Conservation (phyloP, 1,140 invertebrate genomes). For the Cyclina sinensis region DNA sequence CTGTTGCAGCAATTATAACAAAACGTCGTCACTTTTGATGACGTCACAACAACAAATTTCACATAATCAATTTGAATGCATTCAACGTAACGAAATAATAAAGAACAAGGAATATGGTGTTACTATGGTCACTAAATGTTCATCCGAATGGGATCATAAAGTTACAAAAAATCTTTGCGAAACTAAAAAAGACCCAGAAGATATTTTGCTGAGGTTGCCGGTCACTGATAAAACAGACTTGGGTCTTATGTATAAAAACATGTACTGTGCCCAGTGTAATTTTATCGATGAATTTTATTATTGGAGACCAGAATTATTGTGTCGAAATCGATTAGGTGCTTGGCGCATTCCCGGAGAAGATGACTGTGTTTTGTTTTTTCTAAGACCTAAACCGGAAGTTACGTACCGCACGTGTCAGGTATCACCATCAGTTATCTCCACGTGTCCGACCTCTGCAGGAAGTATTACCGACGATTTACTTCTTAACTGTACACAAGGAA, state of each 20-base stretch:
- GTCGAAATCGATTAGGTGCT: slow-evolving; percentile 2
- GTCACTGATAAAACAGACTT: slow-evolving; percentile 1
- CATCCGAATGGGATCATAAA: background rate
- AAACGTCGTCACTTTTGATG: background rate
- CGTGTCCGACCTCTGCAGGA: background rate
- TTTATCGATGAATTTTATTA: background rate
- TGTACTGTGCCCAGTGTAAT: slow-evolving; percentile 44
- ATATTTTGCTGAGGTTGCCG: slow-evolving; percentile 8
- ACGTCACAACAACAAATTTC: background rate
- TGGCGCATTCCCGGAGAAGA: background rate
- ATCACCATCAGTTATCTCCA: background rate
- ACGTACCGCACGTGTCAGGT: background rate
- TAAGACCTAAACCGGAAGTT: background rate
- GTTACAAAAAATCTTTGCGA: slow-evolving; percentile 14
- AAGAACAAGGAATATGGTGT: slow-evolving; percentile 18
- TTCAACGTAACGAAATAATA: background rate
- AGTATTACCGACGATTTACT: background rate
- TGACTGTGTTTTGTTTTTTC: background rate
- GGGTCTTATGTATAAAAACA: slow-evolving; percentile 27
- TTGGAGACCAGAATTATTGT: slow-evolving; percentile 13
- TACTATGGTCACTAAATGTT: slow-evolving; percentile 26
- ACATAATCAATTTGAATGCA: slow-evolving; percentile 15
- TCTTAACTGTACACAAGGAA: background rate
- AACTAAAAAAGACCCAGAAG: background rate
- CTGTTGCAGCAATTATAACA: background rate